Conservation (phyloP, 2,113 vertebrate species). For the Pampusana beccarii region DNA sequence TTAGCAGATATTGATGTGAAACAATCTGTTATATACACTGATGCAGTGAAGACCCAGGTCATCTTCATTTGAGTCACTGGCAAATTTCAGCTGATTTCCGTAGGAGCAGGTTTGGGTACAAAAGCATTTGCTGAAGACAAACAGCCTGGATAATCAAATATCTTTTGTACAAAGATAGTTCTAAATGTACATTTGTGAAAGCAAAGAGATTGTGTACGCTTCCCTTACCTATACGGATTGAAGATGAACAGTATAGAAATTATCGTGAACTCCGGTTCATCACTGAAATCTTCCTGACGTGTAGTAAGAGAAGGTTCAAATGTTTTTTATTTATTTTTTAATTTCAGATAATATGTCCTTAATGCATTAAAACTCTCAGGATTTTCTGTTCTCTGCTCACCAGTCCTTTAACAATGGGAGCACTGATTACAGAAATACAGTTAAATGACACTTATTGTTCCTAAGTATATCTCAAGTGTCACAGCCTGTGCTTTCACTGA, state of each 20-base stretch:
- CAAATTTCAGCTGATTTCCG: conserved; percentile 2
- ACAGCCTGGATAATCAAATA: neutral
- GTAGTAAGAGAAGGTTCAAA: neutral
- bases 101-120: neutral
- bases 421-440: neutral
- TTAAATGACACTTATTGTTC: conserved; percentile 9
- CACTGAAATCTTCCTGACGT: neutral
- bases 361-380: neutral
- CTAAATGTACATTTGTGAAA: conserved; percentile 16
- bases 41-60: neutral
- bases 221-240: neutral
- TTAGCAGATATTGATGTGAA: neutral
- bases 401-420: neutral
- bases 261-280: neutral
- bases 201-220: neutral
- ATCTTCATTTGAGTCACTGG: neutral
- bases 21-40: neutral
- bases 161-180: neutral
- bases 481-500: neutral
- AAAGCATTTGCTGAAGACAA: conserved; percentile 4
- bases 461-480: neutral
- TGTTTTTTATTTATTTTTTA: neutral
- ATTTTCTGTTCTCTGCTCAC: neutral
- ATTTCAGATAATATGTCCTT: neutral
- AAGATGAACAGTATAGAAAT: neutral